These are phyloP conservation scores for Tachuris rubrigastra DNA, from an alignment of 2,113 vertebrate species.

Conservation along the genomic window DNA sequence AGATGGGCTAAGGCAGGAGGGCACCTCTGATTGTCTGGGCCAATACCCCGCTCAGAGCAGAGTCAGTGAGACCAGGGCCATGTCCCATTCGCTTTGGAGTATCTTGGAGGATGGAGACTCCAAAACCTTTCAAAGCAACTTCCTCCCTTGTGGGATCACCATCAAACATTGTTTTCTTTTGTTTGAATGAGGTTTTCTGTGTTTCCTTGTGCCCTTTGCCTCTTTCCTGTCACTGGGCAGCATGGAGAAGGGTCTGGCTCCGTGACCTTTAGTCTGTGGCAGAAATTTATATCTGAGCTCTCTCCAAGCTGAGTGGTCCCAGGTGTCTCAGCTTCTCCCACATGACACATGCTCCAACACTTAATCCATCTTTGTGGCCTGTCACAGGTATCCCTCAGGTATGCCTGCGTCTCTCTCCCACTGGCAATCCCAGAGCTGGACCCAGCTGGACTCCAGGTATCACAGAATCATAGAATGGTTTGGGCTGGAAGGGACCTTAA, in stretches of 20 bases:
- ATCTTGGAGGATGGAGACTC: not conserved
- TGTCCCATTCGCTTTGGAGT: not conserved
- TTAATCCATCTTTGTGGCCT: not conserved
- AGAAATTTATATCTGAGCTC: not conserved
- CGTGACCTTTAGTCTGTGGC: not conserved
- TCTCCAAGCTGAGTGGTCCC: not conserved
- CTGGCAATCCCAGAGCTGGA: not conserved
- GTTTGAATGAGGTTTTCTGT: not conserved
- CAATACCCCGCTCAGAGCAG: not conserved
- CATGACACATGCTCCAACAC: not conserved
- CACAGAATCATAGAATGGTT: not conserved
- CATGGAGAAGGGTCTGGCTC: not conserved
- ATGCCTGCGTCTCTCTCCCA: not conserved
- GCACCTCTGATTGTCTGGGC: not conserved
- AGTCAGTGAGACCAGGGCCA: not conserved
- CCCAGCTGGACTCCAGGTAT: not conserved
- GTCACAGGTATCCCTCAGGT: not conserved
- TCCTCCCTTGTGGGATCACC: not conserved
- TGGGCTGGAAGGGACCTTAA: not conserved
- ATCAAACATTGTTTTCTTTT: not conserved
- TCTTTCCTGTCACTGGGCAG: not conserved
- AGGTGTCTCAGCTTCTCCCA: not conserved
- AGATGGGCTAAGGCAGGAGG: not conserved
- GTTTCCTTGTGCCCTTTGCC: not conserved
- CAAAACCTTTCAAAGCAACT: not conserved